phyloP scores from a whole-genome alignment of 2,797 vertebrate genomes.

The Crypturellus tataupa region DNA sequence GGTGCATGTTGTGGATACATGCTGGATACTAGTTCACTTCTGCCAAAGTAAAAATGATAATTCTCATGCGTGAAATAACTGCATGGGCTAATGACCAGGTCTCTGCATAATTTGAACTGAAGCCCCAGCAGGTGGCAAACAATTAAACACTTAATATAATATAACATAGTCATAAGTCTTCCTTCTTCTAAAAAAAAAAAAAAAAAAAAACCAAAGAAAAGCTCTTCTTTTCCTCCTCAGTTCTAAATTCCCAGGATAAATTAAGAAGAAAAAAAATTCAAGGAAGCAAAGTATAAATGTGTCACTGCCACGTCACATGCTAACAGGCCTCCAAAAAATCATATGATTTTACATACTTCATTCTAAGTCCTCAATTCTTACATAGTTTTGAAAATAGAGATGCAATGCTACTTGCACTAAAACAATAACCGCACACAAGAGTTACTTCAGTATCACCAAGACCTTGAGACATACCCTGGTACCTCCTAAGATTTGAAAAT shows the following conservation, averaged over 20 bases:
- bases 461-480: background rate
- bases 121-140: slow-evolving; percentile 80
- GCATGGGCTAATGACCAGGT: slow-evolving; percentile 84
- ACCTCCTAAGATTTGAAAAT: background rate
- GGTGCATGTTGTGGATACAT: slow-evolving; percentile 80
- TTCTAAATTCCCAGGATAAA: background rate
- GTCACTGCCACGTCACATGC: background rate
- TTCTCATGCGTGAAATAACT: slow-evolving; percentile 85
- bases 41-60: slow-evolving; percentile 87
- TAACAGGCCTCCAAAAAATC: background rate
- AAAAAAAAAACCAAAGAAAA: background rate
- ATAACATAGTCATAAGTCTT: slow-evolving; percentile 60
- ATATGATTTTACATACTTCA: background rate
- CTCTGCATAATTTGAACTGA: slow-evolving; percentile 79
- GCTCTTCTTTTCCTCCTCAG: background rate
- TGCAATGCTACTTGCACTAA: background rate
- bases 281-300: background rate
- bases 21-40: slow-evolving; percentile 80
- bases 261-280: background rate
- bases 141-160: slow-evolving; percentile 71
- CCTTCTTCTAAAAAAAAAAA: background rate
- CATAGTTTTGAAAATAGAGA: background rate
- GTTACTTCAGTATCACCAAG: background rate
- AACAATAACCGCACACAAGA: background rate
- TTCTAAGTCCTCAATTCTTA: background rate